A percentile compares a stretch with the other conserved stretches of the same genome.
Conservation (phyloP, 2,113 vertebrate species). For the Haplochromis burtoni region DNA sequence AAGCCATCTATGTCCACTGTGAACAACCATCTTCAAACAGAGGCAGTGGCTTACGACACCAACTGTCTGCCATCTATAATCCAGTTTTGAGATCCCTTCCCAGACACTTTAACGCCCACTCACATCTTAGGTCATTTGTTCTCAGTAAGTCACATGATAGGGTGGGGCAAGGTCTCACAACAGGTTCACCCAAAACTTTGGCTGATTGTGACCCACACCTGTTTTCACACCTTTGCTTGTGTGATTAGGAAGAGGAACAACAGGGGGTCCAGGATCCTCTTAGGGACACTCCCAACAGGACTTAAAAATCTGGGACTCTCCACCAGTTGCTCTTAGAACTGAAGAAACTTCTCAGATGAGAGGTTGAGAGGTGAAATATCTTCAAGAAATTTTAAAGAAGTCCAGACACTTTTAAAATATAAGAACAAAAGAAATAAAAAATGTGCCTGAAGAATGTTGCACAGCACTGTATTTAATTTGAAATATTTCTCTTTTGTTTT, state of each 20-base stretch:
- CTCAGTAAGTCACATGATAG: neutral
- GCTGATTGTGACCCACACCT: neutral
- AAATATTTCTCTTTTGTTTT: neutral
- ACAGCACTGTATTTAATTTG: rapidly evolving
- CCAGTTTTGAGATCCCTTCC: neutral
- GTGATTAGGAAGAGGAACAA: neutral
- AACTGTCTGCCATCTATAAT: neutral
- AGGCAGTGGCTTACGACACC: neutral
- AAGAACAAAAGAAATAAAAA: neutral
- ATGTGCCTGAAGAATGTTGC: neutral
- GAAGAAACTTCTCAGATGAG: neutral
- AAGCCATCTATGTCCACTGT: neutral
- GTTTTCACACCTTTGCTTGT: neutral
- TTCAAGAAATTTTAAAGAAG: neutral
- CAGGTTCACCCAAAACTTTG: neutral
- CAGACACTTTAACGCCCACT: rapidly evolving
- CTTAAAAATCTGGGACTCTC: neutral
- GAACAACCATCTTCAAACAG: rapidly evolving
- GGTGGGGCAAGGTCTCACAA: neutral
- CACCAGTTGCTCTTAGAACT: neutral
- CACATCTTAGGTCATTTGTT: neutral
- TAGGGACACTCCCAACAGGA: neutral
- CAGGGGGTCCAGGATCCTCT: neutral
- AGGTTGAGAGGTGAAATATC: neutral
- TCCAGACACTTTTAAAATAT: neutral